Evolutionary conservation across 92 coral and sea anemone species (phyloP), one percentile per base, ranked within the genome.

Genomic region (Actinernus sp.): DNA sequence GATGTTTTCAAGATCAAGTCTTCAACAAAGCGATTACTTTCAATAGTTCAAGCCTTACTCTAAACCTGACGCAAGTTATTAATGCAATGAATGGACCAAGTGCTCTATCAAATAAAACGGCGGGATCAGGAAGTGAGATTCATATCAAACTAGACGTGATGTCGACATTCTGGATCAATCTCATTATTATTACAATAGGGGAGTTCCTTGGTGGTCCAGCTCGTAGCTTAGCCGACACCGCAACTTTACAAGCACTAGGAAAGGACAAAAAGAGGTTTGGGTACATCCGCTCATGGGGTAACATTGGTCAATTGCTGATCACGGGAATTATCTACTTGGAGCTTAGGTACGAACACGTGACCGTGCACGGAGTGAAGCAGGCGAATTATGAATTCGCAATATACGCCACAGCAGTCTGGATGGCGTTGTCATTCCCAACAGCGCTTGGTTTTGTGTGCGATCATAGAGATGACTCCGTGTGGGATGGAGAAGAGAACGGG

Each of bases 151-250:
- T 70, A 2, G 78, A 70, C 26, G 30, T 70, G 33, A 55, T 55
- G 13, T 40, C 49, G 24, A 56, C 78, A 16, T 70, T 70, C 49
- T 70, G 78, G 68, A 68, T 86, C 32, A 58, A 79, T 22, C 69
- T 86, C 18, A 61, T 72, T 25, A 52, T 86, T 4, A 39, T 80
- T 16, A 53, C 72, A 7, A 49, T 80, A 14, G 87, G 88, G 14
- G 92, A 86, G 57, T 79, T 86, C 46, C 53, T 86, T 31, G 84
- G 81, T 16, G 85, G 88, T 18, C 92, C 92, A 17, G 81, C 92
- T 12, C 72, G 75, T 40, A 80, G 76, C 18, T 79, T 86, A 2
- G 86, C 92, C 2, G 92, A 86, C 29, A 78, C 92, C 1, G 81
- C 92, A 9, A 74, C 82, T 20, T 36, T 86, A 48, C 65, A 68